A percentile compares a stretch with the other conserved stretches of the same genome.
Conservation (phyloP, 2,888 invertebrate genomes). For the Euproctis similis region DNA sequence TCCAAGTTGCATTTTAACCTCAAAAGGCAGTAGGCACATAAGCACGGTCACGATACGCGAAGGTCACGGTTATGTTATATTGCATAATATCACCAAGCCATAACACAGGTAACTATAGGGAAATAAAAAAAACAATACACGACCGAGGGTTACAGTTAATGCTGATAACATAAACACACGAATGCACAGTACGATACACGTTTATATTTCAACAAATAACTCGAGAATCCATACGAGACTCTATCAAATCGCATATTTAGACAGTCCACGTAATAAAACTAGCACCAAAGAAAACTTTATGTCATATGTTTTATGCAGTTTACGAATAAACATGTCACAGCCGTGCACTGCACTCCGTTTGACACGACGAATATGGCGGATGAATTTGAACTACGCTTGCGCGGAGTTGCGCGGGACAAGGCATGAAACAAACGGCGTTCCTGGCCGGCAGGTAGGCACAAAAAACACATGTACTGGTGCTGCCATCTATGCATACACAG, state of each 20-base stretch:
- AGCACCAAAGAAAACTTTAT: constrained; percentile 55
- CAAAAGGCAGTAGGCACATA: constrained; percentile 70
- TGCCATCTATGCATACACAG: constrained; percentile 38
- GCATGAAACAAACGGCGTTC: constrained; percentile 31
- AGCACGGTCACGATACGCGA: constrained; percentile 63
- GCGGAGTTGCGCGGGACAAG: constrained; percentile 29
- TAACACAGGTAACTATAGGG: constrained; percentile 49
- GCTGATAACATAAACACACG: constrained; percentile 73
- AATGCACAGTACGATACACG: constrained; percentile 71
- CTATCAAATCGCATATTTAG: constrained; percentile 59
- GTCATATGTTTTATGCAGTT: constrained; percentile 60
- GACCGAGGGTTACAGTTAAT: constrained; percentile 62
- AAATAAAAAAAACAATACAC: constrained; percentile 60
- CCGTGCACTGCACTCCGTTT: constrained; percentile 70
- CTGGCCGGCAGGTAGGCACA: constrained; percentile 46
- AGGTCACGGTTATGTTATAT: constrained; percentile 71
- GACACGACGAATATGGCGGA: constrained; percentile 76
- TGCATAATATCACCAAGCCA: constrained; percentile 67
- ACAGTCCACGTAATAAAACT: constrained; percentile 43
- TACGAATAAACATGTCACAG: constrained; percentile 71
- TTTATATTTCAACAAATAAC: constrained; percentile 61
- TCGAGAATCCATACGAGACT: constrained; percentile 50
- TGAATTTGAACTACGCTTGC: constrained; percentile 72
- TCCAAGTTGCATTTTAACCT: constrained; percentile 74
- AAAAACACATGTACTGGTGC: constrained; percentile 37